These are phyloP conservation scores for Pipistrellus pygmaeus DNA, from an alignment of 2,797 vertebrate species.

Conservation along the genomic window DNA sequence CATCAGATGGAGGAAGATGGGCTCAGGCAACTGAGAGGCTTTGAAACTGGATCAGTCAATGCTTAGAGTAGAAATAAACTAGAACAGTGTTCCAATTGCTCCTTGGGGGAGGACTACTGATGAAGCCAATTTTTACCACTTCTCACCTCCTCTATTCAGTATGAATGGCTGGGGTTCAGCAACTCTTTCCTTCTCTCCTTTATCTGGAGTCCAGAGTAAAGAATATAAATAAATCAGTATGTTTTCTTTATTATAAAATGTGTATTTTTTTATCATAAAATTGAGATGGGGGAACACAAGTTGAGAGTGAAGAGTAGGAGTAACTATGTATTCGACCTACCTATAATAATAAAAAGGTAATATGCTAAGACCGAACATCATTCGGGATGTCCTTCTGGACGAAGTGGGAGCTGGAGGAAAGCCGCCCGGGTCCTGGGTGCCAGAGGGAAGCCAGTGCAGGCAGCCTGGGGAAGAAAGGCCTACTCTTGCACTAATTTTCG, in stretches of 20 bases:
- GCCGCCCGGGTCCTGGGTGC: no score
- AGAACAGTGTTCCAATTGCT: background rate
- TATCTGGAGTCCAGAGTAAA: background rate
- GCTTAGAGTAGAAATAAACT: background rate
- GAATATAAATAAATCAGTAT: background rate
- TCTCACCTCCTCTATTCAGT: background rate
- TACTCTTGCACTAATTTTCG: no score
- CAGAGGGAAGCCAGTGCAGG: no score
- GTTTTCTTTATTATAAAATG: background rate
- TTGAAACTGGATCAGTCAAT: background rate
- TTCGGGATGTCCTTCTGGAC: no score
- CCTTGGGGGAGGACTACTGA: background rate
- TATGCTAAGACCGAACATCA: no score
- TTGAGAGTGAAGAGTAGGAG: background rate
- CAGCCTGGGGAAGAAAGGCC: no score
- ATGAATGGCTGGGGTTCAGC: background rate
- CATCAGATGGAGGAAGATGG: background rate
- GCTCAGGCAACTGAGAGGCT: background rate
- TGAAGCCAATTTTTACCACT: background rate
- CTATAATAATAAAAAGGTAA: background rate
- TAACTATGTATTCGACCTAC: background rate
- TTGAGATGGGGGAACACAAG: background rate
- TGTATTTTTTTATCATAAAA: background rate
- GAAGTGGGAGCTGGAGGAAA: no score
- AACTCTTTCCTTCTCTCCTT: background rate